phyloP scores from a whole-genome alignment of 2,888 invertebrate species.

The Operophtera brumata region DNA sequence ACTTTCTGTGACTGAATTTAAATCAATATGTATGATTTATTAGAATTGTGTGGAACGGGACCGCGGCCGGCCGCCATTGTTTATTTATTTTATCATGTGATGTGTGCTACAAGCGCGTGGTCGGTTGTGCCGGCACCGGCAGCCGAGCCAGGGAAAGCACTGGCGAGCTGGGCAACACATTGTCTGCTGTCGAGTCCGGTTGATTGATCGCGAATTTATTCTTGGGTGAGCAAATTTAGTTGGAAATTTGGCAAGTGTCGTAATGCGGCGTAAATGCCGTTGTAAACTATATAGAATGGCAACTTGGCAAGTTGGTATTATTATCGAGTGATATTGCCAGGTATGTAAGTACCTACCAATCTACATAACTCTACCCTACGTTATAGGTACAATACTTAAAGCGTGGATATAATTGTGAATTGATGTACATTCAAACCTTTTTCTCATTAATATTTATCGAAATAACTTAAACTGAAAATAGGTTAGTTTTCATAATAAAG shows the following conservation, averaged over 20 bases:
- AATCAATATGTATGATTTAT: constrained; percentile 19
- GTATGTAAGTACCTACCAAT: neutral
- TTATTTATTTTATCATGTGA: constrained; percentile 34
- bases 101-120: constrained; percentile 36
- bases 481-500: too few species aligned
- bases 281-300: too few species aligned
- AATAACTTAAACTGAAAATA: too few species aligned
- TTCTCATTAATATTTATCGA: too few species aligned
- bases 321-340: neutral
- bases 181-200: constrained; percentile 51
- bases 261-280: constrained; percentile 23
- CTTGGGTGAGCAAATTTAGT: constrained; percentile 40
- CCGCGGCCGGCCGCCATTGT: constrained; percentile 26
- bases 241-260: constrained; percentile 44
- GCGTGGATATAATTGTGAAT: too few species aligned
- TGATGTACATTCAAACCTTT: too few species aligned
- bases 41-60: constrained; percentile 28
- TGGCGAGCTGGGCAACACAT: constrained; percentile 45
- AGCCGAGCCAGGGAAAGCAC: constrained; percentile 44
- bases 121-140: constrained; percentile 43
- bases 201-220: constrained; percentile 60
- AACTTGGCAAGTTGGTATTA: constrained; percentile 1
- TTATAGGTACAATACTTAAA: too few species aligned
- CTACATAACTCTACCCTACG: too few species aligned
- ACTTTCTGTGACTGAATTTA: constrained; percentile 10